phyloP scores from a whole-genome alignment of 1,140 invertebrate genomes.

The Lamellibrachia luymesi region DNA sequence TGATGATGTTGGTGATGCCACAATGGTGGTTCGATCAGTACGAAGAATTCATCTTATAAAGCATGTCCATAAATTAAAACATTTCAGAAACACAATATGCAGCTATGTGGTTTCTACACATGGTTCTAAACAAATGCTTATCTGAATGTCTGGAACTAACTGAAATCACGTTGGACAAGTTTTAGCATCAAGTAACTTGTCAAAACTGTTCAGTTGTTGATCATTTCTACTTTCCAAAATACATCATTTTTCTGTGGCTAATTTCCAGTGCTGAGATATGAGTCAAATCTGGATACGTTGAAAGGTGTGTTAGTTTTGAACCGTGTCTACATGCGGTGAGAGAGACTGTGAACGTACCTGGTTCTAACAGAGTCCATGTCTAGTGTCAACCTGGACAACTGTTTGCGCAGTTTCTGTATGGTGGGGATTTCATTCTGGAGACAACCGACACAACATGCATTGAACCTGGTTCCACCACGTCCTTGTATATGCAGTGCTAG shows the following conservation, averaged over 20 bases:
- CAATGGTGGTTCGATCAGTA: background rate
- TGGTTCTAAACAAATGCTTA: background rate
- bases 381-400: slow-evolving; percentile 76
- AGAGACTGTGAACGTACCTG: slow-evolving; percentile 63
- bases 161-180: background rate
- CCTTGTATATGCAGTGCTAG: no score
- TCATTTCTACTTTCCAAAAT: background rate
- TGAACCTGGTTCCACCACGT: background rate
- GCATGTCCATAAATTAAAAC: background rate
- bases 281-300: background rate
- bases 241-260: background rate
- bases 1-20: background rate
- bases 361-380: slow-evolving; percentile 85
- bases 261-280: background rate
- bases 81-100: background rate
- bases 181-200: background rate
- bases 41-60: background rate
- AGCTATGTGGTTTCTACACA: background rate
- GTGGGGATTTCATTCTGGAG: slow-evolving; percentile 76
- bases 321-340: background rate
- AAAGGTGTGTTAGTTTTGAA: background rate
- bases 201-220: background rate
- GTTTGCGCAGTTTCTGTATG: slow-evolving; percentile 81
- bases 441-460: slow-evolving; percentile 5
- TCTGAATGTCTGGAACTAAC: background rate